Evolutionary conservation across 2,113 vertebrate species (phyloP).

Genomic region (Platysteira castanea): DNA sequence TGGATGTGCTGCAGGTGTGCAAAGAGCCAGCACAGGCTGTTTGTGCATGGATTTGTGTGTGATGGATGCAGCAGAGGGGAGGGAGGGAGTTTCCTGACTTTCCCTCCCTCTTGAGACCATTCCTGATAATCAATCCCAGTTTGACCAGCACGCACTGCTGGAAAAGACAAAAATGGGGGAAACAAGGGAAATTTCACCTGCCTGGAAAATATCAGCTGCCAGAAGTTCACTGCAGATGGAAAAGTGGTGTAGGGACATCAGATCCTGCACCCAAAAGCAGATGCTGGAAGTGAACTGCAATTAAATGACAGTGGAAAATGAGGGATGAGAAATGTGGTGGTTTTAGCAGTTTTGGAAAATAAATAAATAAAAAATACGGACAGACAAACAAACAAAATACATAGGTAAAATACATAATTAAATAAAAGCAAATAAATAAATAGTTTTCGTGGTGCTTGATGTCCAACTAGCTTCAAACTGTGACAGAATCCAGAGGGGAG

Average conservation of each 20-base stretch:
- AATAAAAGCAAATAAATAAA: too few species aligned
- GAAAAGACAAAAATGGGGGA: background rate
- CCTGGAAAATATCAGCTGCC: background rate
- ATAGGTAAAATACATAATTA: too few species aligned
- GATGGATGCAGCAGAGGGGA: background rate
- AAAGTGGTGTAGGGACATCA: background rate
- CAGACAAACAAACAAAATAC: too few species aligned
- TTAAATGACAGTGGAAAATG: background rate
- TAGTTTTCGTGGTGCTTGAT: too few species aligned
- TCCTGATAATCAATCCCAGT: background rate
- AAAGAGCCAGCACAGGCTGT: background rate
- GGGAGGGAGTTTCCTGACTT: background rate
- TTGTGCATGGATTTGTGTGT: background rate
- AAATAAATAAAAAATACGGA: too few species aligned
- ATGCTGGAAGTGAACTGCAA: background rate
- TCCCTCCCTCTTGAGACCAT: background rate
- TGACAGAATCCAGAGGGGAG: background rate
- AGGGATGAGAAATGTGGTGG: too few species aligned
- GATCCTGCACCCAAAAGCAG: background rate
- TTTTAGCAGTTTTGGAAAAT: too few species aligned
- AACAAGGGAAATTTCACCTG: background rate
- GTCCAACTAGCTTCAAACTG: too few species aligned
- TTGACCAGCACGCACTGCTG: background rate
- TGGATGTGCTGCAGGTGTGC: rapidly evolving
- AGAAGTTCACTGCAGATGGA: background rate